Base-by-base conservation (phyloP, 2,888 invertebrate genomes). In the Erebia ligea region DNA sequence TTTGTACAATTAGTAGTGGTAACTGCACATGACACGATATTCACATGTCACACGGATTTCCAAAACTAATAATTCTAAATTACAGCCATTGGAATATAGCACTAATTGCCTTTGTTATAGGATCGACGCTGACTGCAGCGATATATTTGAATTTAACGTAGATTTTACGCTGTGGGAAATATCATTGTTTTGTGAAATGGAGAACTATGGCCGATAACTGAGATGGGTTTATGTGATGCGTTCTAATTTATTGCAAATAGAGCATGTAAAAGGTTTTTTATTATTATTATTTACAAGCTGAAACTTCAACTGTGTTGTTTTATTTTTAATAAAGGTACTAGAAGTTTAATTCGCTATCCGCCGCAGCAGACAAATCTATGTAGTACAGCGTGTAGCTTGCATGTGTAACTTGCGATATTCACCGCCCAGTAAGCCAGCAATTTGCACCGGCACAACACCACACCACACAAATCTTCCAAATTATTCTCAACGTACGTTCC, bases 101-200 rank as follows among this genome's bases (percentile, higher is more conserved):
- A 40, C 67, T 64, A 67, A 68, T 54, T 64, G 11, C 50, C 6
- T 54, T 52, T 11, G 42, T 15, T n/a, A 59, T 64, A 64, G 40
- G 21, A 17, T 5, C 9, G 11, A 52, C 4, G 42, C 21, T 15
- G 21, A 15, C n/a, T n/a, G 67, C 66, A 56, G 42, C 19, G 10
- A 52, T 50, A 64, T 61, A 17, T 67, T 42, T 40, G 57, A 17
- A 56, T 70, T 62, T 54, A 62, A 58, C 54, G 62, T 50, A 48
- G 17, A 56, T 70, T 62, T 61, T 67, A 58, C 45, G 67, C 57
- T 67, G 68, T 17, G 64, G 21, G 9, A 52, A 50, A 59, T 17
- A 45, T 59, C 45, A 61, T 59, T 70, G 61, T 71, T 67, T 64
- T 48, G 58, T 45, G 64, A 67, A 63, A 64, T 63, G 54, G 64